Evolutionary conservation across 2,113 vertebrate genomes (phyloP).

Genomic region (Zosterops hypoxanthus): DNA sequence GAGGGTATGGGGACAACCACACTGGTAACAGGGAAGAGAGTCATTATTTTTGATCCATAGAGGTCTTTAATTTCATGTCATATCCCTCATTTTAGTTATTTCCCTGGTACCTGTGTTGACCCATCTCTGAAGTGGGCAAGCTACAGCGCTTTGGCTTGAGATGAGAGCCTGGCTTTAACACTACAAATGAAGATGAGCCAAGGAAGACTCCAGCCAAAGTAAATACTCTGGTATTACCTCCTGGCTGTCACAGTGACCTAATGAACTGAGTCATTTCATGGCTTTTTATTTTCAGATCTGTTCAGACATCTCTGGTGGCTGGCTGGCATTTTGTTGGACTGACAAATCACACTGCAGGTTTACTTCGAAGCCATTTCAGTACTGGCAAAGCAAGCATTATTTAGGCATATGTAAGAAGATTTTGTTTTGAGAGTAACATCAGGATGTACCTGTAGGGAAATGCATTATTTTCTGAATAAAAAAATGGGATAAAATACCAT

Average conservation of each 20-base stretch:
- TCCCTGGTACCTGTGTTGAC: neutral
- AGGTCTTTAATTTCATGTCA: neutral
- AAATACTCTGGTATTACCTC: slow-evolving; percentile 41
- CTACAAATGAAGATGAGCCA: slow-evolving; percentile 2
- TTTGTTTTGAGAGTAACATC: neutral
- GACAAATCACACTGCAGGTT: neutral
- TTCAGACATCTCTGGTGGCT: neutral
- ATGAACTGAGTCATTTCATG: slow-evolving; percentile 45
- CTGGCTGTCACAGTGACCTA: slow-evolving; percentile 46
- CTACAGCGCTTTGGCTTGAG: neutral
- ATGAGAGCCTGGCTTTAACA: slow-evolving; percentile 9
- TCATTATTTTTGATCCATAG: neutral
- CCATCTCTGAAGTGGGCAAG: neutral
- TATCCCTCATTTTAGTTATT: neutral
- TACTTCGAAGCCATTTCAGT: slow-evolving; percentile 23
- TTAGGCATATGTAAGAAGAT: neutral
- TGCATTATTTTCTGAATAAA: neutral
- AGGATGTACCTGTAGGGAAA: neutral
- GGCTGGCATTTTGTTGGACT: neutral
- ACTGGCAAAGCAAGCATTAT: neutral
- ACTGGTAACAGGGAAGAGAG: neutral
- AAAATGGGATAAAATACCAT: neutral
- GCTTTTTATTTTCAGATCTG: slow-evolving; percentile 24
- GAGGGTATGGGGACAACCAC: neutral
- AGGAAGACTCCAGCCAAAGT: slow-evolving; percentile 21